phyloP scores from a whole-genome alignment of 2,888 invertebrate species.

The Phymatocera aterrima region DNA sequence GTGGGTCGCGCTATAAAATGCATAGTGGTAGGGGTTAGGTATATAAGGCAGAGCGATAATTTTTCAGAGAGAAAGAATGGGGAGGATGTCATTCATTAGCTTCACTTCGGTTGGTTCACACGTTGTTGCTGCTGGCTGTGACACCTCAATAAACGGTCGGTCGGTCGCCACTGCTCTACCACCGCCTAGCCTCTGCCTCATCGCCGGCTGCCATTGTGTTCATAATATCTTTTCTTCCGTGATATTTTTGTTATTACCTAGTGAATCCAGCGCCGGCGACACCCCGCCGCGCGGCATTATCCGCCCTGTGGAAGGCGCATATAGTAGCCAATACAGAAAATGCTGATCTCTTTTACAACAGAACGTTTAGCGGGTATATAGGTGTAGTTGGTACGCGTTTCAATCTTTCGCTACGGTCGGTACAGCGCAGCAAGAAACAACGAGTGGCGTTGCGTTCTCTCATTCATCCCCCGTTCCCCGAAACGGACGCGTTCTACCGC shows the following conservation, averaged over 20 bases:
- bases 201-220: constrained; percentile 61
- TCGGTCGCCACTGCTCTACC: constrained; percentile 47
- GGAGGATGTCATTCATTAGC: constrained; percentile 73
- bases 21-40: constrained; percentile 39
- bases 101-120: constrained; percentile 73
- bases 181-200: no score
- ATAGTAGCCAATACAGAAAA: constrained; percentile 30
- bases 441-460: neutral
- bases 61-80: constrained; percentile 71
- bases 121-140: constrained; percentile 72
- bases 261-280: constrained; percentile 61
- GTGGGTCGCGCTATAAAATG: constrained; percentile 50
- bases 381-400: no score
- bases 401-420: neutral
- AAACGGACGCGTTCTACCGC: no score
- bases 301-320: constrained; percentile 12
- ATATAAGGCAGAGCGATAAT: constrained; percentile 68
- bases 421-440: no score
- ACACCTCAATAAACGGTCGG: constrained; percentile 69
- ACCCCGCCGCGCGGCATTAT: constrained; percentile 37
- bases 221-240: constrained; percentile 51
- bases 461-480: no score
- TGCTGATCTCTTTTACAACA: neutral
- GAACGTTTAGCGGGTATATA: constrained; percentile 19
- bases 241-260: constrained; percentile 68